These are phyloP conservation scores for Beaufortia kweichowensis DNA, from an alignment of 2,113 vertebrate genomes.

Conservation along the genomic window DNA sequence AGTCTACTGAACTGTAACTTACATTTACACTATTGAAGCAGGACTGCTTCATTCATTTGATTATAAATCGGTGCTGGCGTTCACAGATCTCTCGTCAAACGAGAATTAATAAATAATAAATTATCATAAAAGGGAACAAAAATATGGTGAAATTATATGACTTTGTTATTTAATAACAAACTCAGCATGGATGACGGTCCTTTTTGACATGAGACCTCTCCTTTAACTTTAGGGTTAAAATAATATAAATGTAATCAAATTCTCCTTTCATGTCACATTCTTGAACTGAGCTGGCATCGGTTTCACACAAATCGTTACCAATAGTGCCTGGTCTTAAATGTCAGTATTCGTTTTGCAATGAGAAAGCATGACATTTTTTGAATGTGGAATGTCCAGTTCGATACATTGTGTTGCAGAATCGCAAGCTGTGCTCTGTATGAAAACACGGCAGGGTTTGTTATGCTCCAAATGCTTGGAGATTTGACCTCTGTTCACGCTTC, in stretches of 20 bases:
- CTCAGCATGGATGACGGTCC: slow-evolving; percentile 25
- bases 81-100: neutral
- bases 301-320: slow-evolving; percentile 42
- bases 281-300: slow-evolving; percentile 36
- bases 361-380: slow-evolving; percentile 46
- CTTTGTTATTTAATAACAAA: no score
- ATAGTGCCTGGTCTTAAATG: slow-evolving; percentile 42
- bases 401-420: slow-evolving; percentile 53
- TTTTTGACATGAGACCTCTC: slow-evolving; percentile 17
- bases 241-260: slow-evolving; percentile 33
- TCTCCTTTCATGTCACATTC: slow-evolving; percentile 27
- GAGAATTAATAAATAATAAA: neutral
- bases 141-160: no score
- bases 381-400: slow-evolving; percentile 43
- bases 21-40: neutral
- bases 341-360: slow-evolving; percentile 47
- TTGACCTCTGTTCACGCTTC: slow-evolving; percentile 42
- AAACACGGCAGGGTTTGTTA: slow-evolving; percentile 54
- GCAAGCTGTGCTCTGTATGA: slow-evolving; percentile 50
- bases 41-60: neutral
- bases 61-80: neutral
- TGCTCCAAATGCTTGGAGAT: slow-evolving; percentile 40
- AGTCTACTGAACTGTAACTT: slow-evolving; percentile 24
- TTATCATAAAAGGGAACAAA: neutral
- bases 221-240: slow-evolving; percentile 6